These are phyloP conservation scores for Actinernus sp. DNA, from an alignment of 92 coral and sea anemone genomes.

Conservation along the genomic window DNA sequence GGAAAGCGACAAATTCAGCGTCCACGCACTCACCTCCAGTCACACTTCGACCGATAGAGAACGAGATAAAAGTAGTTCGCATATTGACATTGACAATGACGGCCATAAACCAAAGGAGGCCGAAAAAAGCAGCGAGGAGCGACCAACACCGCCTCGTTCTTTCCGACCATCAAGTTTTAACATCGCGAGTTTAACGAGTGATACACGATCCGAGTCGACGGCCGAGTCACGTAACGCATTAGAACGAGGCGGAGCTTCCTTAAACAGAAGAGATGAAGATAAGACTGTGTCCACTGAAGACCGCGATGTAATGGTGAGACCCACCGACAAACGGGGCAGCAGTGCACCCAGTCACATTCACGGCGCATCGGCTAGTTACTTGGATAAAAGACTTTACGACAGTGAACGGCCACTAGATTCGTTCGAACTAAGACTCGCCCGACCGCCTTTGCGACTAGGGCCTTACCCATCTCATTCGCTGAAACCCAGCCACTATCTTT, in stretches of 20 bases:
- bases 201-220: slow-evolving; percentile 66
- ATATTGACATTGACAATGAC: slow-evolving; percentile 43
- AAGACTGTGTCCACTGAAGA: slow-evolving; percentile 64
- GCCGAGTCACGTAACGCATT: slow-evolving; percentile 2
- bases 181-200: slow-evolving; percentile 83
- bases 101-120: slow-evolving; percentile 36
- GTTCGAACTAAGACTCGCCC: slow-evolving; percentile 72
- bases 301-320: slow-evolving; percentile 62
- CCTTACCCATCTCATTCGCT: slow-evolving; percentile 39
- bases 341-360: slow-evolving; percentile 42
- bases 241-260: slow-evolving; percentile 17
- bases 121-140: slow-evolving; percentile 48
- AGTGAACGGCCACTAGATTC: slow-evolving; percentile 68
- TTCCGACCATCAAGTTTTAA: slow-evolving; percentile 71
- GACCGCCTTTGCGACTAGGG: slow-evolving; percentile 66
- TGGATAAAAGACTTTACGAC: slow-evolving; percentile 85
- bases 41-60: slow-evolving; percentile 8
- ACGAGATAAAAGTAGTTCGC: slow-evolving; percentile 42
- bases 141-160: slow-evolving; percentile 41
- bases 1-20: slow-evolving; percentile 19
- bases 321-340: slow-evolving; percentile 69
- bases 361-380: slow-evolving; percentile 41
- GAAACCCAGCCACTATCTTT: slow-evolving; percentile 67
- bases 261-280: slow-evolving; percentile 32
- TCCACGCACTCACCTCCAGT: slow-evolving; percentile 5